A percentile compares a stretch with the other conserved stretches of the same genome.
phyloP scores from a whole-genome alignment of 92 coral and sea anemone species.

The Siderastrea siderea region DNA sequence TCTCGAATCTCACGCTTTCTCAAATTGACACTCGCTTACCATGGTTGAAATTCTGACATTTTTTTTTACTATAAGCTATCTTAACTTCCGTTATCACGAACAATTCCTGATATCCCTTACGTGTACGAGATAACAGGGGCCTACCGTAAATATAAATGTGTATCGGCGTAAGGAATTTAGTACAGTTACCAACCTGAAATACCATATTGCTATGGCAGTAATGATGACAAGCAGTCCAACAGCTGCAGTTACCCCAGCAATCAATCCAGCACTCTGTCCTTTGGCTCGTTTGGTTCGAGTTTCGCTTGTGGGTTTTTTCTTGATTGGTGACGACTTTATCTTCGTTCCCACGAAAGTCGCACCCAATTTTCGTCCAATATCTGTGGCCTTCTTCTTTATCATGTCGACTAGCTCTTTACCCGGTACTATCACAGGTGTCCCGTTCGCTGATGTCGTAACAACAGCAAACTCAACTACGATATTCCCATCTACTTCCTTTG shows the following conservation, averaged over 20 bases:
- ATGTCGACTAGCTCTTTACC: background rate
- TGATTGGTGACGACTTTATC: background rate
- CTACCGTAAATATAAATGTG: no score
- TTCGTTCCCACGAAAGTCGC: background rate
- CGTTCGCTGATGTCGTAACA: slow-evolving; percentile 2
- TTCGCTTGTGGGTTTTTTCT: background rate
- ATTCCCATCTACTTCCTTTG: background rate
- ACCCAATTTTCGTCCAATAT: slow-evolving; percentile 1
- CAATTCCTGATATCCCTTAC: no score
- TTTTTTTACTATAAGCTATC: no score
- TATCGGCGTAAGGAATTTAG: background rate
- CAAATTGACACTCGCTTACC: no score
- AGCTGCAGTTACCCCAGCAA: slow-evolving; percentile 20
- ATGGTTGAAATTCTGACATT: no score
- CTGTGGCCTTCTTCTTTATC: background rate
- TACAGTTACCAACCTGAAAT: slow-evolving; percentile 1
- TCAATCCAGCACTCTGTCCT: slow-evolving; percentile 2
- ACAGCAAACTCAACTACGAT: slow-evolving; percentile 24
- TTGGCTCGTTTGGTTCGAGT: background rate
- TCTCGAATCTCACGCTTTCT: no score
- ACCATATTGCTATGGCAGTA: slow-evolving; percentile 19
- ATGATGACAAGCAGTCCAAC: background rate
- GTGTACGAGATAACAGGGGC: no score
- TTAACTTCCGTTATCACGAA: no score
- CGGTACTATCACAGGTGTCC: background rate